Evolutionary conservation across 2,113 vertebrate species (phyloP), one percentile per base, ranked within the genome.

Genomic region (Zonotrichia leucophrys): DNA sequence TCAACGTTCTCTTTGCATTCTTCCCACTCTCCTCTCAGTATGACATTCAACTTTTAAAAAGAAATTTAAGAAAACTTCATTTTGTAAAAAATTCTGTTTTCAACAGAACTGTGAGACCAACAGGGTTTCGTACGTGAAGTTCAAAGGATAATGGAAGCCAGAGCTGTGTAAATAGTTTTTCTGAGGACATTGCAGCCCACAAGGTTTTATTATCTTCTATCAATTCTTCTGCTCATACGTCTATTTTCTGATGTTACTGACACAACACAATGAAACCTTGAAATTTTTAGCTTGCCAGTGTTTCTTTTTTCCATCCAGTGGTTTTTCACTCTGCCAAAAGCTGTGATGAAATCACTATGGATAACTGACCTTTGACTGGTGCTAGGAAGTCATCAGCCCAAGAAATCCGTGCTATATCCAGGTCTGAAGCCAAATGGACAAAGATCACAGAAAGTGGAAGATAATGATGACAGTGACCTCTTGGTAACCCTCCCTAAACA

Each of bases 391-490:
- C 72, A 80, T 95, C 90, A 90, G 63, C 88, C 63, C 64, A 50
- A 94, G 83, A 93, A 94, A 83, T 86, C 72, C 10, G 0, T 77
- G 75, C 64, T 82, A 22, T 33, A 93, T 42, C 68, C 92, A 94
- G 55, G 35, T 93, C 86, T 88, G 88, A 93, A 92, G 92, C 92
- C 96, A 95, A 89, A 94, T 90, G 95, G 92, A 95, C 55, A 86
- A 74, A 73, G 75, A 92, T 92, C 90, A 94, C 64, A 96, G 83
- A 93, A 92, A 83, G 35, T 46, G 59, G 67, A 77, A 92, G 79
- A 93, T 89, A 87, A 77, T 53, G 83, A 92, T 90, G 83, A 88
- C 50, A 53, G 85, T 88, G 85, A 90, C 88, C 75, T 92, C 83
- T 77, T 66, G 59, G 79, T 93, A 94, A 94, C 79, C 55, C n/a